Evolutionary conservation across 2,113 vertebrate genomes (phyloP).

Genomic region (Oenanthe melanoleuca): DNA sequence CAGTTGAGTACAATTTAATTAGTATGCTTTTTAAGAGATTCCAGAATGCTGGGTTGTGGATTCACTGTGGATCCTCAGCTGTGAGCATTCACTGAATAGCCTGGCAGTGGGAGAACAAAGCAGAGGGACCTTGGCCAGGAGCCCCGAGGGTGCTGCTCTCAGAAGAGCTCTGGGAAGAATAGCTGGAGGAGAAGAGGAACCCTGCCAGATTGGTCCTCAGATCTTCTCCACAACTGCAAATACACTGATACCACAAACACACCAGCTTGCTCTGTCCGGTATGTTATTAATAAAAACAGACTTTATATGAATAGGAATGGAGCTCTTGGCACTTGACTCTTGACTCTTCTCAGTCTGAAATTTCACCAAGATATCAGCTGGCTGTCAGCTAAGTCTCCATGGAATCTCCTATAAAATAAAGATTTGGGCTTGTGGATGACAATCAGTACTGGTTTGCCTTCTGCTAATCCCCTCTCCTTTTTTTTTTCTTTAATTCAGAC

Average conservation of each 20-base stretch:
- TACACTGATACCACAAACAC: background rate
- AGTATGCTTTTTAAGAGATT: background rate
- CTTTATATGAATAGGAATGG: background rate
- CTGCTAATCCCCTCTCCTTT: accelerated
- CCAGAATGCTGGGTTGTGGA: background rate
- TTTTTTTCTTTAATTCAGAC: background rate
- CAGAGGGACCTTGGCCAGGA: background rate
- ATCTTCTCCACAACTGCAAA: background rate
- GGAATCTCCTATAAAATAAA: background rate
- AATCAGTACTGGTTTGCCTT: background rate
- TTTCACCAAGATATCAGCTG: background rate
- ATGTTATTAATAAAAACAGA: background rate
- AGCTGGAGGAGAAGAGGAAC: background rate
- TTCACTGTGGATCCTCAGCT: background rate
- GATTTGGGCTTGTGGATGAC: background rate
- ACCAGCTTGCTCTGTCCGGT: background rate
- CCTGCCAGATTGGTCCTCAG: background rate
- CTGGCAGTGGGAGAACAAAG: background rate
- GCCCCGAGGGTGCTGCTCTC: background rate
- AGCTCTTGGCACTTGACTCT: background rate
- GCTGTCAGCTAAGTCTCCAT: background rate
- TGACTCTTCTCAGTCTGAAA: no score
- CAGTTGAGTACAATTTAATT: background rate
- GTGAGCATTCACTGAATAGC: background rate
- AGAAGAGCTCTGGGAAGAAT: background rate